Evolutionary conservation across 2,888 invertebrate species (phyloP).

Genomic region (Rhorus exstirpatorius): DNA sequence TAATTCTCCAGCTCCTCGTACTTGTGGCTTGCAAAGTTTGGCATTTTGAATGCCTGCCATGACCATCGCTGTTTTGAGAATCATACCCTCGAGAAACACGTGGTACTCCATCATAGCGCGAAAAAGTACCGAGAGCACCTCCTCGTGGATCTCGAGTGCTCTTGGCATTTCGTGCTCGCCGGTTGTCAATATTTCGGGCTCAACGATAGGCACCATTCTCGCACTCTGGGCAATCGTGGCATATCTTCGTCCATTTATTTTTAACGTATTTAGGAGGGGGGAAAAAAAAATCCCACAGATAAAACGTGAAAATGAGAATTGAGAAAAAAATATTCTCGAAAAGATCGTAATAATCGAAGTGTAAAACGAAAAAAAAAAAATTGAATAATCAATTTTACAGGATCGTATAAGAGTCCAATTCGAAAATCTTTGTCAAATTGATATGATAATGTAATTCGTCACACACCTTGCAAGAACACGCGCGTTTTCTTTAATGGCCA

Average conservation of each 20-base stretch:
- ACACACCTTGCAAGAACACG: conserved; percentile 88
- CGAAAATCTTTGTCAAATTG: no score
- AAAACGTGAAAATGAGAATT: neutral
- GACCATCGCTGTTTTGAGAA: conserved; percentile 99
- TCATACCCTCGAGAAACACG: conserved; percentile 97
- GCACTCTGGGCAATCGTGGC: conserved; percentile 88
- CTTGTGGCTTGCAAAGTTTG: conserved; percentile 73
- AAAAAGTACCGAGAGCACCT: conserved; percentile 77
- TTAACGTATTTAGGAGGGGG: no score
- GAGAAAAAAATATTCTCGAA: neutral
- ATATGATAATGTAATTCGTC: no score
- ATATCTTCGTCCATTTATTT: conserved; percentile 86
- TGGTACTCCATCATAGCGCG: conserved; percentile 96
- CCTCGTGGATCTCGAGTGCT: conserved; percentile 87
- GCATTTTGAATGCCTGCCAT: conserved; percentile 89
- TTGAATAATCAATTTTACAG: no score
- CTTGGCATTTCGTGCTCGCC: conserved; percentile 89
- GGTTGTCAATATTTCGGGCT: conserved; percentile 88
- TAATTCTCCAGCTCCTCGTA: conserved; percentile 27
- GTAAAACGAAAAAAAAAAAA: no score
- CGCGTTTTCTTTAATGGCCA: conserved; percentile 88
- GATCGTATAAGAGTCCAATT: no score
- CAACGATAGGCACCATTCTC: conserved; percentile 90
- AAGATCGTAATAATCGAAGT: no score
- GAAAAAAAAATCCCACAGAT: no score